Evolutionary conservation across 2,113 vertebrate species (phyloP), one percentile per base, ranked within the genome.

Genomic region (Leiothrix lutea): DNA sequence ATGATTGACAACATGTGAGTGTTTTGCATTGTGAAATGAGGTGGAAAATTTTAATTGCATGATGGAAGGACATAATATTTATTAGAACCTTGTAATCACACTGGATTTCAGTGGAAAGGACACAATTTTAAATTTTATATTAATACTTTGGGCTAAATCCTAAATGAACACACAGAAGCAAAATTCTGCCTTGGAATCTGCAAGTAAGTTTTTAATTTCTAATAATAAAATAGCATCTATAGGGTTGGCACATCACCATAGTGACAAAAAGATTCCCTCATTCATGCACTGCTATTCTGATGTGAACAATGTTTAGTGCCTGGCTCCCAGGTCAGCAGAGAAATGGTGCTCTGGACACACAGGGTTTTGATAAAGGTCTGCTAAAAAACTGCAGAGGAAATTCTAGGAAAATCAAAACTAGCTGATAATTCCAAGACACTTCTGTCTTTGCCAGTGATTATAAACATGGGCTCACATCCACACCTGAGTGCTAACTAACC

Each of bases 1-100:
- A 97, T 98, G 98, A 98, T 98, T 98, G 98, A 98, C 98, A 98
- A 97, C 89, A 97, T 95, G 97, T 69, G 94, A 98, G 97, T 98
- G 97, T 98, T 98, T 98, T 98, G 97, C 97, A 97, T 98, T 97
- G 98, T 98, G 98, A 98, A 98, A 98, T 97, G 98, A 98, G 97
- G 98, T 97, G 98, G 98, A 98, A 98, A 98, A 98, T 98, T 98
- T 98, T 98, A 98, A 98, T 98, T 98, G 98, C 98, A 97, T 97
- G 98, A 98, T 97, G 97, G 98, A 97, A 98, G 98, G 98, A 98
- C 98, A 98, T 97, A 98, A 98, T 98, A 98, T 98, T 98, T 98
- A 98, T 98, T 98, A 98, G 98, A 98, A 98, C 97, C 97, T 97
- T 97, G 96, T 98, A 98, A 98, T 98, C 97, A 98, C 97, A 97